Base-by-base conservation (phyloP, 2,888 invertebrate genomes). In the Spicauda simplicius region DNA sequence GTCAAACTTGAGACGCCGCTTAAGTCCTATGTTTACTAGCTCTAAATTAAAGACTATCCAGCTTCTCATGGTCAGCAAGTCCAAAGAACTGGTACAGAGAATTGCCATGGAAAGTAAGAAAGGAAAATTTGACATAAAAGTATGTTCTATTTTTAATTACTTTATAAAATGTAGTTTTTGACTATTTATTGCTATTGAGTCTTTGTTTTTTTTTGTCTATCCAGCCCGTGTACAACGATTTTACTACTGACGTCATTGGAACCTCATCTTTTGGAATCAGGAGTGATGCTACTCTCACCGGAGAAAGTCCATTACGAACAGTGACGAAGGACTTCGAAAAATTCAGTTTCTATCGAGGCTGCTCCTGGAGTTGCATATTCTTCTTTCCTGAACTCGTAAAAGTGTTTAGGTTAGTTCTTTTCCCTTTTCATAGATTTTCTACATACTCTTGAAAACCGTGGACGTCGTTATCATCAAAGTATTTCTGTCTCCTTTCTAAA, bases 21-120 rank as follows among this genome's bases (percentile, higher is more conserved):
- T 86, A 48, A 83, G 81, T 0, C 7, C 74, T 0, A 70, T 80
- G 2, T 86, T 85, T 60, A 83, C 85, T 0, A 75, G 81, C 14
- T 73, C 83, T 2, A 85, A 81, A 53, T 73, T 86, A 0, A 75
- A 74, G 37, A 73, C 73, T 2, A 69, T 82, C 0, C 73, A 80
- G 12, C 58, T 55, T 4, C 65, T 80, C 0, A 68, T 77, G 12
- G 30, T 64, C 0, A 64, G 5, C 0, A 86, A 86, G 45, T 58
- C 76, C 0, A 65, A 71, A 0, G 80, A 84, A 33, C 67, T 85
- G 11, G 69, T 77, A 0, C n/a, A 66, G n/a, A 74, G 84, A 12
- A 67, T 73, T 18, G 64, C 50, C 45, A 69, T 64, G 14, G 73
- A 73, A 0, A 58, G 14, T 1, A 16, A 64, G 4, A 68, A 66